A percentile compares a stretch with the other conserved stretches of the same genome.
Evolutionary conservation across 2,113 vertebrate genomes (phyloP).

Genomic region (Eupsittula cactorum): DNA sequence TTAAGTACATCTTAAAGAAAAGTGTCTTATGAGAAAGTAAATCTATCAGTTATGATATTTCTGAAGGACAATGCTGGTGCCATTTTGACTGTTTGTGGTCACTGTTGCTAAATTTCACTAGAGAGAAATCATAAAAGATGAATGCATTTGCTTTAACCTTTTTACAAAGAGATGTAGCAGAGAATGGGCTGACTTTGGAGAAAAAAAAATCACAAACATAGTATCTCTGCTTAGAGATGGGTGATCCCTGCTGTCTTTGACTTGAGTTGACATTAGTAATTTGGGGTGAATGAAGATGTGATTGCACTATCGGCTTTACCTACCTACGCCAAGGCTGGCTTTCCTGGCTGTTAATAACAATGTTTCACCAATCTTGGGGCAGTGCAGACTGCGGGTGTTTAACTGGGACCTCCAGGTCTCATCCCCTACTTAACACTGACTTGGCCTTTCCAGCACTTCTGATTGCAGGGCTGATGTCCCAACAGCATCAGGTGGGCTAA

Average conservation of each 20-base stretch:
- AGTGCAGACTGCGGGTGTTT: background rate
- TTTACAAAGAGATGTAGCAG: background rate
- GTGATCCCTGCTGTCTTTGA: background rate
- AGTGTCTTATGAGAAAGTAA: background rate
- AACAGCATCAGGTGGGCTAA: background rate
- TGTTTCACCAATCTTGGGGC: background rate
- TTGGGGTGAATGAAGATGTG: too few relatives aligned
- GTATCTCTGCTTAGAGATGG: background rate
- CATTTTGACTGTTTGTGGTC: background rate
- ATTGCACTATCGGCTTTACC: background rate
- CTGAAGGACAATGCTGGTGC: background rate
- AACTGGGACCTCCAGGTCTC: background rate
- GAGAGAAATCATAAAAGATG: background rate
- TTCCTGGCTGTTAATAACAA: background rate
- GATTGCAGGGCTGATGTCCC: background rate
- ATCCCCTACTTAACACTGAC: fast-evolving
- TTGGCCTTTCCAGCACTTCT: background rate
- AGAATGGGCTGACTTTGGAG: background rate
- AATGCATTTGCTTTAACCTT: background rate
- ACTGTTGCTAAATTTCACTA: background rate
- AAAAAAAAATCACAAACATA: background rate
- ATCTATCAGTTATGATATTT: background rate
- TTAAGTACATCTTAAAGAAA: background rate
- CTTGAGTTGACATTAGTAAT: background rate
- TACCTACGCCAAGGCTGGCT: background rate